Conservation (phyloP, 2,797 vertebrate genomes). For the Chiloscyllium punctatum region DNA sequence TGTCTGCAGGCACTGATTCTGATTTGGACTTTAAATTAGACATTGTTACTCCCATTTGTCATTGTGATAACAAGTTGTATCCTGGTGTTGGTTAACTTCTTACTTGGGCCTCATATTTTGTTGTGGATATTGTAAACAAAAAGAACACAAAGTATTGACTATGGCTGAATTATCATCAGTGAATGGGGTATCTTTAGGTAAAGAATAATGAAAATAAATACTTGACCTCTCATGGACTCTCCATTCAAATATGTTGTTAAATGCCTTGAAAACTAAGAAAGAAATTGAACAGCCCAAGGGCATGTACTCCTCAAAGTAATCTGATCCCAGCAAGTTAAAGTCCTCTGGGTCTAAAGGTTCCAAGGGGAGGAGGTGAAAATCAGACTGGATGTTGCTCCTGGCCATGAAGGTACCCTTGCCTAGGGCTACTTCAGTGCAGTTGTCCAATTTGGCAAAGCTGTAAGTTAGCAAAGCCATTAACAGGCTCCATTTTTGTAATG, state of each 20-base stretch:
- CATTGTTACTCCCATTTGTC: not conserved
- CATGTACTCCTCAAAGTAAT: constrained; percentile 27
- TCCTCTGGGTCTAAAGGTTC: constrained; percentile 15
- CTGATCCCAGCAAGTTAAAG: constrained; percentile 11
- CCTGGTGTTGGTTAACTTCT: not conserved
- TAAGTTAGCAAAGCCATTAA: constrained; percentile 23
- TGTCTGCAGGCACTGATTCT: not conserved
- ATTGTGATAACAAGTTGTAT: no score
- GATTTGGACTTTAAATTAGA: not conserved
- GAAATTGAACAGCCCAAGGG: constrained; percentile 35
- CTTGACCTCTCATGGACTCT: constrained; percentile 17
- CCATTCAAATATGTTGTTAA: constrained; percentile 27
- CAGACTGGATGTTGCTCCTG: constrained; percentile 30
- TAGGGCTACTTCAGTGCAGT: not conserved
- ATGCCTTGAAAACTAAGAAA: constrained; percentile 7
- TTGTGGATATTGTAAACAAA: not conserved
- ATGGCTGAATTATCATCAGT: not conserved
- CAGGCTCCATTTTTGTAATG: not conserved
- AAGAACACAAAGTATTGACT: not conserved
- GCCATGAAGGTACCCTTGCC: constrained; percentile 36
- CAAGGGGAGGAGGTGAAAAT: constrained; percentile 14
- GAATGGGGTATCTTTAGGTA: not conserved
- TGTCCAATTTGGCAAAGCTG: constrained; percentile 36
- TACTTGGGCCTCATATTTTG: not conserved
- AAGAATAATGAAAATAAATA: not conserved